Conservation (phyloP, 2,113 vertebrate species). For the Orcinus orca region DNA sequence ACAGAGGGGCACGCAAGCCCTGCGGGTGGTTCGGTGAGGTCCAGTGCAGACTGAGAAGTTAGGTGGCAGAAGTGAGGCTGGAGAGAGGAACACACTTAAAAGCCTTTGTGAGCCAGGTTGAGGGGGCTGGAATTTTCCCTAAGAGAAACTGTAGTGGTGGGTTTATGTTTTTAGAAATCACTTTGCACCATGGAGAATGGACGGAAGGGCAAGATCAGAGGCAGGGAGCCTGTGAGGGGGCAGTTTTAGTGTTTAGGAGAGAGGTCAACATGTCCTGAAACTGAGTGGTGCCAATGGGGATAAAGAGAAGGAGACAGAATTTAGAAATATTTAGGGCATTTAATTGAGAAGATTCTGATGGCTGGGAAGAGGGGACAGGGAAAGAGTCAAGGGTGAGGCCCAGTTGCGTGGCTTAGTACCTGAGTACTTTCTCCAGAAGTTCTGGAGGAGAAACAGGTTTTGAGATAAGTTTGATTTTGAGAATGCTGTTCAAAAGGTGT, state of each 20-base stretch:
- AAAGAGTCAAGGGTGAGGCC: neutral
- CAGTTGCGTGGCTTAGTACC: neutral
- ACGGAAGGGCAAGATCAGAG: neutral
- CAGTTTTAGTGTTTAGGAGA: neutral
- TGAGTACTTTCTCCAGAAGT: neutral
- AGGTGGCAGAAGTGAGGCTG: neutral
- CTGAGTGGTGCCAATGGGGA: neutral
- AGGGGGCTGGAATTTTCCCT: neutral
- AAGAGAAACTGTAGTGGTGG: neutral
- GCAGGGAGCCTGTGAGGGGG: neutral
- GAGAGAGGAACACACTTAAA: neutral
- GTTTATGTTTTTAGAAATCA: constrained; percentile 9
- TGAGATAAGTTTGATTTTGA: neutral
- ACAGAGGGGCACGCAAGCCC: neutral
- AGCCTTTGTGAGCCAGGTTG: neutral
- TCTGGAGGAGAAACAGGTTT: neutral
- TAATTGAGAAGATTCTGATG: neutral
- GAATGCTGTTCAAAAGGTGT: neutral
- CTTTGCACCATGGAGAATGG: neutral
- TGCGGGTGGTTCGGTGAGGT: neutral
- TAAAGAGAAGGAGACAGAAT: neutral
- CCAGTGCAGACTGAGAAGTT: neutral
- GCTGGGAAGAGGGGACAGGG: neutral
- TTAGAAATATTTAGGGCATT: constrained; percentile 27
- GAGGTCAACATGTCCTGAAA: neutral